Percentiles rank a stretch among this genome's conserved stretches.
phyloP scores from a whole-genome alignment of 1,140 invertebrate species.

The Meloidogyne hapla region DNA sequence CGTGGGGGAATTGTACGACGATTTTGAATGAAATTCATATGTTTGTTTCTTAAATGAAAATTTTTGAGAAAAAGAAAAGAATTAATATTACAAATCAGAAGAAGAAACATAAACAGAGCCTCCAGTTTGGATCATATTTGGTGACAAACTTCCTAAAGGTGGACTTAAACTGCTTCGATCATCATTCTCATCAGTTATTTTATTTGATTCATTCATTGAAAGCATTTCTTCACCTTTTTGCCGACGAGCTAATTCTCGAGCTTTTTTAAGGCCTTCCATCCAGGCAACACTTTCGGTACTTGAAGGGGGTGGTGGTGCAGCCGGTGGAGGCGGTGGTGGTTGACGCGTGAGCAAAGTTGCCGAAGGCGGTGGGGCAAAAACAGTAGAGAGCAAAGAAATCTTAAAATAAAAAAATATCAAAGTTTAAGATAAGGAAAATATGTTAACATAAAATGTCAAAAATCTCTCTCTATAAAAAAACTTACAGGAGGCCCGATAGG shows the following conservation, averaged over 20 bases:
- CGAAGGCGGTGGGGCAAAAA: conserved; percentile 12
- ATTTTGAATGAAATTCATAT: not conserved
- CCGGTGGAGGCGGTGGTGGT: not conserved
- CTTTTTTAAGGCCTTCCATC: conserved; percentile 18
- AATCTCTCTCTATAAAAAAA: not conserved
- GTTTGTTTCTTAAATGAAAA: not conserved
- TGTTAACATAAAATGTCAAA: not conserved
- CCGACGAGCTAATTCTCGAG: conserved; percentile 1
- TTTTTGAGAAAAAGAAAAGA: not conserved
- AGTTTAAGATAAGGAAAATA: too few species aligned
- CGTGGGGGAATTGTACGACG: conserved; percentile 14
- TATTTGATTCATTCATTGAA: not conserved
- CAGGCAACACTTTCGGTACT: conserved; percentile 24
- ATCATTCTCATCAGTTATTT: not conserved
- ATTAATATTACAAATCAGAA: not conserved
- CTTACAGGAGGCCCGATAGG: conserved; percentile 22
- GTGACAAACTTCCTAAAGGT: not conserved
- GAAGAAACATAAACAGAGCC: not conserved
- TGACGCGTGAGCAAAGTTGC: not conserved
- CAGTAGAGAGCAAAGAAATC: conserved; percentile 25
- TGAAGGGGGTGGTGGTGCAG: conserved; percentile 7
- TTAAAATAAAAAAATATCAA: not conserved
- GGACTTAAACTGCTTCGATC: not conserved
- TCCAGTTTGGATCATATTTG: not conserved
- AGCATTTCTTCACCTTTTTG: conserved; percentile 10